phyloP scores from a whole-genome alignment of 2,113 vertebrate species.

The Rhineura floridana region DNA sequence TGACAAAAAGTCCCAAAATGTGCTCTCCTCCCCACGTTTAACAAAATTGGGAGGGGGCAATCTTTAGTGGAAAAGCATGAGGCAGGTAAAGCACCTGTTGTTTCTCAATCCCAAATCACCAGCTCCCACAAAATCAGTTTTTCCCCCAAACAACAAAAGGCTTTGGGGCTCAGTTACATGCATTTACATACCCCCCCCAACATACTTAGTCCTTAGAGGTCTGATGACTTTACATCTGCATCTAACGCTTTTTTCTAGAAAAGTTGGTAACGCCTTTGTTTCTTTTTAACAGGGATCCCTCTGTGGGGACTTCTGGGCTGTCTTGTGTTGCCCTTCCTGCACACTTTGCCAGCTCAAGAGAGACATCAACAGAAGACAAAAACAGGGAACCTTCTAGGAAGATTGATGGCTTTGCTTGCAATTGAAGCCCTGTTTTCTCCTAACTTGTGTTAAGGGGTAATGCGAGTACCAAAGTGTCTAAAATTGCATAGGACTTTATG shows the following conservation, averaged over 20 bases:
- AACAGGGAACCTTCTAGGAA: conserved; percentile 57
- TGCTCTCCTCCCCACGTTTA: too few species aligned
- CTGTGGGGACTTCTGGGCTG: neutral
- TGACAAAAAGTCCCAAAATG: too few species aligned
- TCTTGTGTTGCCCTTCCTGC: neutral
- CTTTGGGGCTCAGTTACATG: neutral
- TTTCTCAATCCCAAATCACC: too few species aligned
- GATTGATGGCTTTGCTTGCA: neutral
- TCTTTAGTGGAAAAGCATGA: neutral
- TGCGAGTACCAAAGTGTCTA: too few species aligned
- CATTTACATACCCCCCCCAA: too few species aligned
- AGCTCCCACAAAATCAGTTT: too few species aligned
- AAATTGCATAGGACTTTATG: neutral
- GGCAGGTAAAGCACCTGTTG: too few species aligned
- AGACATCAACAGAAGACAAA: conserved; percentile 69
- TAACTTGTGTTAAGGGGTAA: too few species aligned
- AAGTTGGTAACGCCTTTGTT: neutral
- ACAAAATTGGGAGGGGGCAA: too few species aligned
- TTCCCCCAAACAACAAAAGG: neutral
- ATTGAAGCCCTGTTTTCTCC: too few species aligned
- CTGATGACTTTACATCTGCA: neutral
- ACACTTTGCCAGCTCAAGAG: conserved; percentile 74
- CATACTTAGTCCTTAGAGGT: neutral
- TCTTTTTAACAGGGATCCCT: conserved; percentile 46
- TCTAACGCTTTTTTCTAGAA: neutral